These are phyloP conservation scores for Synergus laeviventris DNA, from an alignment of 2,888 invertebrate genomes.

Conservation along the genomic window DNA sequence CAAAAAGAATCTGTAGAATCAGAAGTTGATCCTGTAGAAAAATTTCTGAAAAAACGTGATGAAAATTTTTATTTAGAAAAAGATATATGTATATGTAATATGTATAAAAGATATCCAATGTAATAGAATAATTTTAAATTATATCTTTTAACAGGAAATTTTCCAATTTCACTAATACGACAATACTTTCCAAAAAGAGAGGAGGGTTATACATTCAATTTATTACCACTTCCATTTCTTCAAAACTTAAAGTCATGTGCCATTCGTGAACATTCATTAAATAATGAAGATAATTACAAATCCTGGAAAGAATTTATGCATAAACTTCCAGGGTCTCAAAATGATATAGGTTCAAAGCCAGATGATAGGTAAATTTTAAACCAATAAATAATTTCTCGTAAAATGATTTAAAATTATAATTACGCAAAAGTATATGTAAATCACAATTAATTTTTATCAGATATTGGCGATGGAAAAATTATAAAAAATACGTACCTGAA, in stretches of 20 bases:
- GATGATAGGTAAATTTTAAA: conserved; percentile 43
- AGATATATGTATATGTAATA: background rate
- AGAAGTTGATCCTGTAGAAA: background rate
- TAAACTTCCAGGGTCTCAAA: conserved; percentile 43
- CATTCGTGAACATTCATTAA: conserved; percentile 45
- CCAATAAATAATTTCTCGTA: background rate
- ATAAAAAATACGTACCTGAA: conserved; percentile 49
- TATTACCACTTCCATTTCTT: conserved; percentile 47
- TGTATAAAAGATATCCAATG: background rate
- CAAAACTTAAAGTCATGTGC: conserved; percentile 42
- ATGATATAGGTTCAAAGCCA: conserved; percentile 43
- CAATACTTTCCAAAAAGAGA: conserved; percentile 41
- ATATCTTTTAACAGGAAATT: conserved; percentile 1
- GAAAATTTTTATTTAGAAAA: background rate
- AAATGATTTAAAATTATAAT: background rate
- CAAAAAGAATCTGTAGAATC: background rate
- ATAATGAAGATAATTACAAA: conserved; percentile 44
- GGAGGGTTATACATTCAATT: conserved; percentile 35
- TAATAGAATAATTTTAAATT: background rate
- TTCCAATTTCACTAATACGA: conserved; percentile 21
- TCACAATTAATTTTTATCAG: conserved; percentile 41
- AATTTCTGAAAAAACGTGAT: background rate
- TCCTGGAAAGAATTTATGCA: conserved; percentile 51
- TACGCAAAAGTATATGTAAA: background rate
- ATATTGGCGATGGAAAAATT: conserved; percentile 54